Evolutionary conservation across 2,113 vertebrate species (phyloP).

Genomic region (Brachypodius melanocephalos): DNA sequence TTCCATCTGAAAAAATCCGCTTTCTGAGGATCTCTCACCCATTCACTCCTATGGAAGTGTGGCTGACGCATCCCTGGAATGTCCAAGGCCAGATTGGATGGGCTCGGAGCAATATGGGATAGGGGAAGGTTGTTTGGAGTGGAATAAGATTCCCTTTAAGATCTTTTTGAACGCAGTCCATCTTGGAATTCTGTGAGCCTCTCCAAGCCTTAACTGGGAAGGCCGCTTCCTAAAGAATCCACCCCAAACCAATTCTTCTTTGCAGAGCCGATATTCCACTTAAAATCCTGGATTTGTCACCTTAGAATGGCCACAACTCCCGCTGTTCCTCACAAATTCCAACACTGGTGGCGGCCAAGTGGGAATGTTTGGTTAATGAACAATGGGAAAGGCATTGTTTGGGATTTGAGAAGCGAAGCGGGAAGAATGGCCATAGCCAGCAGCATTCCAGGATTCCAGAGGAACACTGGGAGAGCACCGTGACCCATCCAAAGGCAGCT

Average conservation of each 20-base stretch:
- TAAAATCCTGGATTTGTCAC: not conserved
- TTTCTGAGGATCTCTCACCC: not conserved
- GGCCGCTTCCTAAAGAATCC: not conserved
- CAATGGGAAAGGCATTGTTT: slow-evolving; percentile 62
- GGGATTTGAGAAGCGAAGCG: not conserved
- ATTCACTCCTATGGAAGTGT: not conserved
- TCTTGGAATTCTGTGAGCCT: not conserved
- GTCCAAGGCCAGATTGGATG: not conserved
- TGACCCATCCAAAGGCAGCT: not conserved
- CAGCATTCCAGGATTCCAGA: not conserved
- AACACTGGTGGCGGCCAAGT: not conserved
- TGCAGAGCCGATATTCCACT: not conserved
- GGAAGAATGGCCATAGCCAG: not conserved
- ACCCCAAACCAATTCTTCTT: not conserved
- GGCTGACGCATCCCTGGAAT: not conserved
- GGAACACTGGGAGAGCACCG: not conserved
- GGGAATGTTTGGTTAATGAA: slow-evolving; percentile 24
- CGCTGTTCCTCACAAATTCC: not conserved
- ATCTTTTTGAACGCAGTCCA: not conserved
- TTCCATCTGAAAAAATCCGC: not conserved
- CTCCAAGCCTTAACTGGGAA: not conserved
- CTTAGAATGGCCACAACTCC: rapidly evolving
- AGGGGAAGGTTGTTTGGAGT: not conserved
- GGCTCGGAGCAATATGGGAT: not conserved
- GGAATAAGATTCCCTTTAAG: not conserved